phyloP scores from a whole-genome alignment of 2,888 invertebrate genomes.

The Trilocha varians region DNA sequence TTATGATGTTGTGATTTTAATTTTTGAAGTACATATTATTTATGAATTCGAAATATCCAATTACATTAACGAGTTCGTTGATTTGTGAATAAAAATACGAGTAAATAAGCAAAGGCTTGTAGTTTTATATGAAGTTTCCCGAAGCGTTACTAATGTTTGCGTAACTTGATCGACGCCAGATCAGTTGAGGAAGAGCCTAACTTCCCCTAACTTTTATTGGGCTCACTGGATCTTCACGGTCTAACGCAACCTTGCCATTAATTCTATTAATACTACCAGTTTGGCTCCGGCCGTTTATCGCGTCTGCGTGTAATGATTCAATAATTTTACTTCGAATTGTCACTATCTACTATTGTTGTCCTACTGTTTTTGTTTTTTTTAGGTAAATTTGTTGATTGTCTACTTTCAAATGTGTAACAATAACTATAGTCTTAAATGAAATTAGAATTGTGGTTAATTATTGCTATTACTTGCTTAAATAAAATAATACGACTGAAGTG shows the following conservation, averaged over 20 bases:
- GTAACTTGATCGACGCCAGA: background rate
- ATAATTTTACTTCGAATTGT: too few relatives aligned
- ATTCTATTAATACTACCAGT: conserved; percentile 4
- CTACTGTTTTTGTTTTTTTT: too few relatives aligned
- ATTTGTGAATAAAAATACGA: background rate
- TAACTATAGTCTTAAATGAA: too few relatives aligned
- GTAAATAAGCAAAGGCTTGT: background rate
- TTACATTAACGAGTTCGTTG: background rate
- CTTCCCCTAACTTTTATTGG: background rate
- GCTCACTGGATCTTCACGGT: background rate
- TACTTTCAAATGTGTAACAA: too few relatives aligned
- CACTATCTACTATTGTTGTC: too few relatives aligned
- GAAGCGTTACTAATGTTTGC: background rate
- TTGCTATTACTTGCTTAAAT: too few relatives aligned
- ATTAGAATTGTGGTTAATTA: too few relatives aligned
- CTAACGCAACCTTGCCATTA: conserved; percentile 2
- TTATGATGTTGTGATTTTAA: too few relatives aligned
- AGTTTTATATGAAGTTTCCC: background rate
- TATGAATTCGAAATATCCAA: too few relatives aligned
- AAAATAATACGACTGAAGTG: too few relatives aligned
- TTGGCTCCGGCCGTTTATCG: conserved; percentile 1
- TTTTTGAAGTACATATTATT: too few relatives aligned
- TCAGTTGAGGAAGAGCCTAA: background rate
- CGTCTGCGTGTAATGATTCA: conserved; percentile 1
- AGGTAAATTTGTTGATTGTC: too few relatives aligned